Conservation (phyloP, 2,113 vertebrate genomes). For the Trachemys scripta region DNA sequence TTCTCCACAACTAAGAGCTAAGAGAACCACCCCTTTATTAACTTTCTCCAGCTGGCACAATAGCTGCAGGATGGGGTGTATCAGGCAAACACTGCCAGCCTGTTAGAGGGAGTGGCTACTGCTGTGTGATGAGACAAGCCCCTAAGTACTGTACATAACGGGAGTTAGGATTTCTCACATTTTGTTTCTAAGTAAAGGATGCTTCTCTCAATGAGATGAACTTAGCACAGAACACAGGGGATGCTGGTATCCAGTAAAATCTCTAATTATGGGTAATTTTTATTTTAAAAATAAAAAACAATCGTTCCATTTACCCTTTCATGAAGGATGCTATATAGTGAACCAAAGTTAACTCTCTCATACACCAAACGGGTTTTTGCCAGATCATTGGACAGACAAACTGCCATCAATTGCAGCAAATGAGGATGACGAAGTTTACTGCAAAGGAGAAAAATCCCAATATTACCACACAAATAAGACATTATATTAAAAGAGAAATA, state of each 20-base stretch:
- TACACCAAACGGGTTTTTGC: conserved; percentile 80
- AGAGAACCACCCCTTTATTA: not conserved
- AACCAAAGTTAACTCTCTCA: conserved; percentile 80
- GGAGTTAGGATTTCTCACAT: not conserved
- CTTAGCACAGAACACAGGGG: not conserved
- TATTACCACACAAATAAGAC: not conserved
- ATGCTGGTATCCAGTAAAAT: not conserved
- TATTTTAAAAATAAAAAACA: not conserved
- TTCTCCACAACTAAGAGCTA: not conserved
- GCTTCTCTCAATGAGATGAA: not conserved
- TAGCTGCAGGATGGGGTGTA: not conserved
- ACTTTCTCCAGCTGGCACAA: not conserved
- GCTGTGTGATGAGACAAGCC: not conserved
- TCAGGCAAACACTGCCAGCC: not conserved
- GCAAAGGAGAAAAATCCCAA: conserved; percentile 10
- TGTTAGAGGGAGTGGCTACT: not conserved
- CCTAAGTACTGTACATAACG: fast-evolving
- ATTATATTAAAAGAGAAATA: not conserved
- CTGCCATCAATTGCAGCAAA: conserved; percentile 83
- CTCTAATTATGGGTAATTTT: not conserved
- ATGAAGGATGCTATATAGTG: conserved; percentile 83
- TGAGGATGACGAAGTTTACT: conserved; percentile 82
- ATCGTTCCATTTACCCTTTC: conserved; percentile 74
- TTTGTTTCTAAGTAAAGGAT: not conserved
- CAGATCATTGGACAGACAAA: conserved; percentile 80